Conservation (phyloP, 1,140 invertebrate genomes). For the Drosophila athabasca region DNA sequence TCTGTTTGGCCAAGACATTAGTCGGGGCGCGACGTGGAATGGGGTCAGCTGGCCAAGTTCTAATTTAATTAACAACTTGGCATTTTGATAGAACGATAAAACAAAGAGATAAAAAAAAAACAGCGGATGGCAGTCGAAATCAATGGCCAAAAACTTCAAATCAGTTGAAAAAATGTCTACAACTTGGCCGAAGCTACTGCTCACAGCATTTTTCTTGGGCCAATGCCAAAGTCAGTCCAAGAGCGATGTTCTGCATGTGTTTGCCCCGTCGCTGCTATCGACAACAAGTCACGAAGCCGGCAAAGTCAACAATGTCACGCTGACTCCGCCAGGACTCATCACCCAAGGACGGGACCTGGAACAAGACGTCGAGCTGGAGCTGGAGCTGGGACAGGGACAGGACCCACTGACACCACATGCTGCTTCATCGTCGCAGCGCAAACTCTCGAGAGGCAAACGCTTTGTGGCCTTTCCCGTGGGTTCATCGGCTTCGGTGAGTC, state of each 20-base stretch:
- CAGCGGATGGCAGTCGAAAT: constrained; percentile 22
- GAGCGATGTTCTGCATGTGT: constrained; percentile 38
- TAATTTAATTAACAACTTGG: constrained; percentile 73
- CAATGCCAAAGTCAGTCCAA: constrained; percentile 35
- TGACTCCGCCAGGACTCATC: constrained; percentile 49
- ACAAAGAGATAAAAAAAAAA: constrained; percentile 10
- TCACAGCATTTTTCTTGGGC: constrained; percentile 38
- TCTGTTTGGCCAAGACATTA: constrained; percentile 60
- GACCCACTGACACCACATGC: constrained; percentile 53
- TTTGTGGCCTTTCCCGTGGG: constrained; percentile 83
- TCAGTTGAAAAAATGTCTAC: constrained; percentile 61
- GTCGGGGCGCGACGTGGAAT: constrained; percentile 14
- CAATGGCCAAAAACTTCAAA: constrained; percentile 43
- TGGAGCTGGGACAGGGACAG: constrained; percentile 4
- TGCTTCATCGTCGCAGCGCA: constrained; percentile 57
- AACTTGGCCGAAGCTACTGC: constrained; percentile 38
- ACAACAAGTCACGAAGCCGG: constrained; percentile 29
- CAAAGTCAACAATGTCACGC: constrained; percentile 65
- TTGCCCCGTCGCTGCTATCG: constrained; percentile 19
- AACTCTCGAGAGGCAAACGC: constrained; percentile 76
- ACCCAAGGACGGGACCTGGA: background rate
- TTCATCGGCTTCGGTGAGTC: constrained; percentile 82
- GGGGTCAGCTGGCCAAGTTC: constrained; percentile 47
- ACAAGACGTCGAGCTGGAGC: constrained; percentile 13
- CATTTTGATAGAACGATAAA: constrained; percentile 25